Base-by-base conservation (phyloP, 2,888 invertebrate genomes). In the Stomorhina lunata region DNA sequence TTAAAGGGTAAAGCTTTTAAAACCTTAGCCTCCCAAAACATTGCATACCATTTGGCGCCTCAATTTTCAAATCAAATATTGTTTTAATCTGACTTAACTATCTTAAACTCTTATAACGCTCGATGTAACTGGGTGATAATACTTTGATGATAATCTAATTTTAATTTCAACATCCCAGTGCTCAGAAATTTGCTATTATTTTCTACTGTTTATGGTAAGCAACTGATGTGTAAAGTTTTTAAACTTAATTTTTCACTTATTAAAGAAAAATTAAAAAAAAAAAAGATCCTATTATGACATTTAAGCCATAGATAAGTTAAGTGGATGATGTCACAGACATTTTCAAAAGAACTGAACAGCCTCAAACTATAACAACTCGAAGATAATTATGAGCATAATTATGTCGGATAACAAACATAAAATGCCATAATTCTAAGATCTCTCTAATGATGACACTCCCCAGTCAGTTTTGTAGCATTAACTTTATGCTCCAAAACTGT, bases 111-210 rank as follows among this genome's bases (percentile, higher is more conserved):
- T n/a, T n/a, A n/a, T n/a, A n/a, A n/a, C n/a, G n/a, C n/a, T n/a
- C n/a, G n/a, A n/a, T n/a, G n/a, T n/a, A n/a, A n/a, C n/a, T n/a
- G n/a, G 29, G 43, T 72, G 61, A 63, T 78, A 81, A 48, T 73
- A 34, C 81, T 81, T 78, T 78, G 81, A 81, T 69, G 69, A 75
- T 81, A 81, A 81, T 81, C 57, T 65, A 65, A 82, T 78, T 78
- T 78, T 69, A 65, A 73, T 78, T 81, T 78, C 65, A 78, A 69
- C 81, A 48, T 78, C 48, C 66, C 81, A 63, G 45, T 45, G 68
- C 69, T 80, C 20, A 29, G 55, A 45, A 68, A 53, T 43, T 73
- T 73, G 37, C 27, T n/a, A 55, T 59, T 59, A n/a, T n/a, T 59
- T 59, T 48, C 20, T 45, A 9, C 61, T 55, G 27, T 68, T 68